Conservation (phyloP, 1,140 invertebrate genomes). For the Ditylenchus dipsaci region DNA sequence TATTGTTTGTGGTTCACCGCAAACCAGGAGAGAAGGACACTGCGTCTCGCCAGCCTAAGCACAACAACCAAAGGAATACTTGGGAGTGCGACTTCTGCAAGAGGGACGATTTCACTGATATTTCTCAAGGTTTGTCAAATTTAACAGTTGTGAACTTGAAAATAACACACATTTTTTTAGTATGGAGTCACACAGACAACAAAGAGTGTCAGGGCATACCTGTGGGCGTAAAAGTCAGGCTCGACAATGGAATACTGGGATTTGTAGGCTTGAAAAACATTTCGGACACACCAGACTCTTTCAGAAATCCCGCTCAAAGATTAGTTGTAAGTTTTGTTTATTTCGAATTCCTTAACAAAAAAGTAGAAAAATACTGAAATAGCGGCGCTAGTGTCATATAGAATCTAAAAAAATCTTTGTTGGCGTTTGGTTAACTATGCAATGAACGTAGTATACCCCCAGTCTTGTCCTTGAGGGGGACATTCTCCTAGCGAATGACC, state of each 20-base stretch:
- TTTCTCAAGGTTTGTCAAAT: constrained; percentile 78
- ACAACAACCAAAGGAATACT: constrained; percentile 69
- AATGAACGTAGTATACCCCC: no score
- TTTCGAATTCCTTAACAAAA: no score
- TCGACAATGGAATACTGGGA: constrained; percentile 89
- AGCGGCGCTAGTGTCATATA: no score
- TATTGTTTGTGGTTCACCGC: constrained; percentile 41
- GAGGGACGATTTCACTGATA: constrained; percentile 64
- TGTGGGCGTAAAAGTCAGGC: constrained; percentile 77
- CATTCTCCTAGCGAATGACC: no score
- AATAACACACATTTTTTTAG: neutral
- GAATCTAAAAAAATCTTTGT: no score
- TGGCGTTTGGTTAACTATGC: no score
- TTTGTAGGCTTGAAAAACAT: constrained; percentile 92
- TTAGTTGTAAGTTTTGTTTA: neutral
- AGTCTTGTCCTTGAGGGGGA: no score
- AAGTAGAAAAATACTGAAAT: no score
- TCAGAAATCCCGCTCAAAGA: neutral
- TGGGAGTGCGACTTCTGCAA: constrained; percentile 82
- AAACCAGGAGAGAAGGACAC: constrained; percentile 24
- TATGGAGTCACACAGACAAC: constrained; percentile 77
- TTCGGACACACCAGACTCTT: constrained; percentile 71
- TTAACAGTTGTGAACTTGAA: constrained; percentile 44
- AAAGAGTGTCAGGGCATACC: constrained; percentile 89
- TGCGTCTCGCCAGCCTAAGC: constrained; percentile 72